Evolutionary conservation across 1,140 invertebrate species (phyloP).

Genomic region (Apolygus lucorum): DNA sequence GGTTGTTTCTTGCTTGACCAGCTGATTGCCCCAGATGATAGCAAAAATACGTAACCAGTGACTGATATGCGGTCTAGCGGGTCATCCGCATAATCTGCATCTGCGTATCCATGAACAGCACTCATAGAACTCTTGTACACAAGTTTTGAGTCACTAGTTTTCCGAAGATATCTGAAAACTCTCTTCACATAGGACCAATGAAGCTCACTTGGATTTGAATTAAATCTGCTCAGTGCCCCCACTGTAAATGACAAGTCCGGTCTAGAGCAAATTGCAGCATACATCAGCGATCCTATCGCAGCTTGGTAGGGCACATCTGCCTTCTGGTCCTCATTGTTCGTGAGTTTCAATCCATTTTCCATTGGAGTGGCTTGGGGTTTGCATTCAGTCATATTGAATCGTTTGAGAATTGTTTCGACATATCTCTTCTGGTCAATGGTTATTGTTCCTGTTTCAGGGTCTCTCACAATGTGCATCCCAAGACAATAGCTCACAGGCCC

Average conservation of each 20-base stretch:
- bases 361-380: not conserved
- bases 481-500: no score
- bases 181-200: constrained; percentile 39
- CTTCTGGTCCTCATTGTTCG: not conserved
- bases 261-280: constrained; percentile 35
- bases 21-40: constrained; percentile 31
- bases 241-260: constrained; percentile 41
- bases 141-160: constrained; percentile 35
- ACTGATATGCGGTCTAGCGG: constrained; percentile 35
- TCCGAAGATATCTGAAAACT: constrained; percentile 39
- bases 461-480: no score
- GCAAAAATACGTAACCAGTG: constrained; percentile 32
- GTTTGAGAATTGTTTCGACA: no score
- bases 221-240: constrained; percentile 36
- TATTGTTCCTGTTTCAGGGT: no score
- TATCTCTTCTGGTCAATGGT: no score
- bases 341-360: not conserved
- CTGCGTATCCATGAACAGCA: constrained; percentile 35
- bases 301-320: constrained; percentile 34
- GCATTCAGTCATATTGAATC: no score
- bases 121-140: constrained; percentile 27
- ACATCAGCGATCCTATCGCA: constrained; percentile 39
- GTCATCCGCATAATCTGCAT: constrained; percentile 38
- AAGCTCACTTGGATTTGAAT: constrained; percentile 29
- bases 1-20: constrained; percentile 34